These are phyloP conservation scores for Cactoblastis cactorum DNA, from an alignment of 2,888 invertebrate genomes.

Conservation along the genomic window DNA sequence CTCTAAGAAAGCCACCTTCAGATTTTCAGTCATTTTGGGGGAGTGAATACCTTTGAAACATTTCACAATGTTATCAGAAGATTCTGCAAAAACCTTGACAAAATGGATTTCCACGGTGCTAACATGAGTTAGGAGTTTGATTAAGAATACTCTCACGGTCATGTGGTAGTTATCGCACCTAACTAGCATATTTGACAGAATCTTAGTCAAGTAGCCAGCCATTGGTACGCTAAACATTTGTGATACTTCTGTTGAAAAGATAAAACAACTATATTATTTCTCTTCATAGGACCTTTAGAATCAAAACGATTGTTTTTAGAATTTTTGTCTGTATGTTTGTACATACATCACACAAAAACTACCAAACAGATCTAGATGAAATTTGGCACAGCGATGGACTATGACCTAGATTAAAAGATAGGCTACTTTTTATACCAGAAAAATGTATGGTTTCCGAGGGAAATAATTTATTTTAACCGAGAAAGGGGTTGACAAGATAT, in stretches of 20 bases:
- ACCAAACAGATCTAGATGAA: no score
- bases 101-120: conserved; percentile 80
- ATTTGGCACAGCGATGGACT: no score
- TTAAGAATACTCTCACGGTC: conserved; percentile 78
- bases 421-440: no score
- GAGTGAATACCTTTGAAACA: conserved; percentile 47
- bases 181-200: conserved; percentile 44
- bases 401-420: no score
- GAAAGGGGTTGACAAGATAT: no score
- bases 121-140: conserved; percentile 81
- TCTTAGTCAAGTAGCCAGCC: conserved; percentile 33
- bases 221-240: conserved; percentile 41
- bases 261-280: background rate
- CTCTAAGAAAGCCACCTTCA: no score
- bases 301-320: no score
- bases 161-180: conserved; percentile 42
- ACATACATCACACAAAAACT: no score
- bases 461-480: no score
- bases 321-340: no score
- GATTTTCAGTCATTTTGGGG: conserved; percentile 73
- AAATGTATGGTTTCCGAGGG: no score
- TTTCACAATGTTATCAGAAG: conserved; percentile 39
- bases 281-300: no score
- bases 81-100: conserved; percentile 70
- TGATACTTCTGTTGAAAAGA: conserved; percentile 43